Base-by-base conservation (phyloP, 2,888 invertebrate species). In the Torymus aiolomorphi region DNA sequence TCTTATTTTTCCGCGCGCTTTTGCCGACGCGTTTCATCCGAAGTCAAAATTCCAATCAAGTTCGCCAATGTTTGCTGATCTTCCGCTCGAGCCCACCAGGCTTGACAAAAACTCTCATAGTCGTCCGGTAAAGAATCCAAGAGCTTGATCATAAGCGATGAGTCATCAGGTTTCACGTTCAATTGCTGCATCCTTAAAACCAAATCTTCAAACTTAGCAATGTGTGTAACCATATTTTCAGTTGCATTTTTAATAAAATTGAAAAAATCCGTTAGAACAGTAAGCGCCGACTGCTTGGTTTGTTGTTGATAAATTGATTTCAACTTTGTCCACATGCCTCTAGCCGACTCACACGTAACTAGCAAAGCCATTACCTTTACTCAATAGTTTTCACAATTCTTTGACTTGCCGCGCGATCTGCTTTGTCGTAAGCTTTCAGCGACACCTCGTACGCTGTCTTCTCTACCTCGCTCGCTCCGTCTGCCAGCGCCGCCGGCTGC, bases 241-340 rank as follows among this genome's bases (percentile, higher is more conserved):
- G 12, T 31, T 51, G 74, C 18, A 31, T 65, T 42, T 57, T 73
- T 79, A n/a, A 11, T 52, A 52, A 79, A 83, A 59, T 62, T 65
- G 49, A 83, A 83, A 71, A 80, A 80, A 54, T 83, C 80, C 2
- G 83, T 12, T 57, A 82, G 82, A 13, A 78, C 79, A 12, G 71
- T 56, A 77, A 79, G 80, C 2, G 80, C 75, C 12, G 82, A 80
- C 63, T 81, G 79, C 18, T 83, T 65, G 0, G 82, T 81, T 67
- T 83, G 79, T 61, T 78, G 81, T 66, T 83, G 76, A 76, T 59
- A 83, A 16, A 83, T 42, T 18, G 76, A 49, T 8, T 70, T 77
- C 12, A 82, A 20, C 62, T 82, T 82, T 0, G 70, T 11, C 82
- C 79, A 79, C 73, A 81, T 82, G 0, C 76, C 76, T 51, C 76